phyloP scores from a whole-genome alignment of 2,888 invertebrate species.

The Tuberolachnus salignus region DNA sequence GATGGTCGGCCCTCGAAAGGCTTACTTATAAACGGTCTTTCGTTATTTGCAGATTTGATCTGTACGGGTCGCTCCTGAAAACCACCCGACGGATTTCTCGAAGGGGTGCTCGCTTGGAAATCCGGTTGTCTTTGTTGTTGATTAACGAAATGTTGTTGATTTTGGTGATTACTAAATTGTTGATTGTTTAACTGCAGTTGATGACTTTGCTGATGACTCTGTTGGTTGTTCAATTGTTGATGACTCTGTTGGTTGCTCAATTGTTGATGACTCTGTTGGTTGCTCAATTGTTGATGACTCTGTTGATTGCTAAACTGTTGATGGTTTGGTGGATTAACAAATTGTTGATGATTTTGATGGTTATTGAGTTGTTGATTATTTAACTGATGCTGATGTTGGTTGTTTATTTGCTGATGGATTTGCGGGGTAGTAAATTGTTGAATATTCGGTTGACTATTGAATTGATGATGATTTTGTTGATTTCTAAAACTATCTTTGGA shows the following conservation, averaged over 20 bases:
- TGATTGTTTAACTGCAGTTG: constrained; percentile 37
- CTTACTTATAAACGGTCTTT: constrained; percentile 53
- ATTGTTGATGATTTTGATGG: constrained; percentile 56
- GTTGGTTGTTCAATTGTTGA: constrained; percentile 14
- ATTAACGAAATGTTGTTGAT: constrained; percentile 25
- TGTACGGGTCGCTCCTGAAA: constrained; percentile 37
- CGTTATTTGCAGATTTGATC: constrained; percentile 28
- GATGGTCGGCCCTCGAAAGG: constrained; percentile 55
- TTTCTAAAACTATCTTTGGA: constrained; percentile 1
- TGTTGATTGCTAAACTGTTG: constrained; percentile 57
- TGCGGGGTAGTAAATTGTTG: not conserved
- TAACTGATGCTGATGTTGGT: constrained; percentile 54
- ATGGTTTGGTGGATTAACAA: too few relatives aligned
- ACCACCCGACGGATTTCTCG: not conserved
- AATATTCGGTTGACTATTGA: constrained; percentile 48
- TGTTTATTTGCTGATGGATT: constrained; percentile 14
- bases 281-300: constrained; percentile 26
- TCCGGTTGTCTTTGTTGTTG: constrained; percentile 40
- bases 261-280: constrained; percentile 52
- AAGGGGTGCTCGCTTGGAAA: constrained; percentile 17
- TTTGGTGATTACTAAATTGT: constrained; percentile 57
- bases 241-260: constrained; percentile 24
- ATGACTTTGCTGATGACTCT: constrained; percentile 44
- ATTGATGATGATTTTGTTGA: constrained; percentile 56
- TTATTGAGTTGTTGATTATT: constrained; percentile 6